These are phyloP conservation scores for Papilio polyxenes DNA, from an alignment of 1,140 invertebrate species.

Conservation along the genomic window DNA sequence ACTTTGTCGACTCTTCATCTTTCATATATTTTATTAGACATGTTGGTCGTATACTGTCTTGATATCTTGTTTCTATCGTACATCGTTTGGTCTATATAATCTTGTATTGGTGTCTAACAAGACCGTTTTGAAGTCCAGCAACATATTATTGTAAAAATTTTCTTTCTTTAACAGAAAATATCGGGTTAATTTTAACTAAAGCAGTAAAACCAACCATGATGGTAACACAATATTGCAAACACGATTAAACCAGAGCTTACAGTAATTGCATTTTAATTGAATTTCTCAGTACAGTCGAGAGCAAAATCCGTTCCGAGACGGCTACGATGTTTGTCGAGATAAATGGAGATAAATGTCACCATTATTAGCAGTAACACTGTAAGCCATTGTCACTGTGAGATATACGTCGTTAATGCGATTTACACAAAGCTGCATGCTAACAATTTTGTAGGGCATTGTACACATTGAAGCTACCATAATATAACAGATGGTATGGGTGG, in stretches of 20 bases:
- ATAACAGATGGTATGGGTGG: too few species aligned
- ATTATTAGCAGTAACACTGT: conserved; percentile 16
- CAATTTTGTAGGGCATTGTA: not conserved
- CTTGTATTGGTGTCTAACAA: not conserved
- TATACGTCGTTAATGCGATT: not conserved
- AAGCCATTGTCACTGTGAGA: conserved; percentile 2
- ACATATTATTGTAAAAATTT: not conserved
- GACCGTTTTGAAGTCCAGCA: not conserved
- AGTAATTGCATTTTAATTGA: conserved; percentile 19
- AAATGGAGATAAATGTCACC: conserved; percentile 12
- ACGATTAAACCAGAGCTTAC: not conserved
- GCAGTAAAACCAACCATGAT: not conserved
- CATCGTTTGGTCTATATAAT: too few species aligned
- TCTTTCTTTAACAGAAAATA: too few species aligned
- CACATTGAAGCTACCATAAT: not conserved
- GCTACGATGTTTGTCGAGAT: conserved; percentile 1
- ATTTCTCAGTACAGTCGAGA: conserved; percentile 4
- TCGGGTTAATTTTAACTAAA: not conserved
- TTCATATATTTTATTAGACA: not conserved
- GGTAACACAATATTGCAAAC: not conserved
- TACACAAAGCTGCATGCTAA: not conserved
- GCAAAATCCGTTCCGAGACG: not conserved
- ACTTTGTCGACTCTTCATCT: too few species aligned
- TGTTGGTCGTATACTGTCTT: not conserved
- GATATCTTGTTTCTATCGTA: too few species aligned